Evolutionary conservation across 1,140 invertebrate genomes (phyloP).

Genomic region (Thaumatotibia leucotreta): DNA sequence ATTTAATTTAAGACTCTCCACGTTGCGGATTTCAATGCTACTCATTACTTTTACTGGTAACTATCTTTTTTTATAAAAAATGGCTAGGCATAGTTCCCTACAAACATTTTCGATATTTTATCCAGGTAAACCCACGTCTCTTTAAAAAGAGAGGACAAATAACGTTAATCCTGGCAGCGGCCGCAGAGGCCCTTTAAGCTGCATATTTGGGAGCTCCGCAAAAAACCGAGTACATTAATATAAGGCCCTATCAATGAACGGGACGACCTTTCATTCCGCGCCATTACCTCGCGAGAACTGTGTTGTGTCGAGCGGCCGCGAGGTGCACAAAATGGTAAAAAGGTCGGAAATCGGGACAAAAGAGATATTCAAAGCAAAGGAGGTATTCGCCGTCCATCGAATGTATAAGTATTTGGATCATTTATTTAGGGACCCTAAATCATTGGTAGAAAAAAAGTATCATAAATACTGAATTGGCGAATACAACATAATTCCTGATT

Average conservation of each 20-base stretch:
- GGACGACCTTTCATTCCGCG: not conserved
- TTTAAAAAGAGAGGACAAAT: not conserved
- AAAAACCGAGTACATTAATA: not conserved
- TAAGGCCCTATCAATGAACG: not conserved
- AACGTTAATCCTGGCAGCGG: not conserved
- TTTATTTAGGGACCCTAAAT: no score
- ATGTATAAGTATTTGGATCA: no score
- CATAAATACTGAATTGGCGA: no score
- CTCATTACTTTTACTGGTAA: no score
- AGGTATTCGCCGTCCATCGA: constrained; percentile 26
- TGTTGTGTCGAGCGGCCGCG: not conserved
- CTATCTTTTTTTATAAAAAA: no score
- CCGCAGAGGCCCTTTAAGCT: not conserved
- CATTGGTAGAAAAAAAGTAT: no score
- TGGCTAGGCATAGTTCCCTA: no score
- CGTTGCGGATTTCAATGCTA: no score
- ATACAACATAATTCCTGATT: no score
- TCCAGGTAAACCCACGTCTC: not conserved
- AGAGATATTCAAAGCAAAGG: not conserved
- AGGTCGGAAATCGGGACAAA: not conserved
- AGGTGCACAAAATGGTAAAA: constrained; percentile 26
- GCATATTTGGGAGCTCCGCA: not conserved
- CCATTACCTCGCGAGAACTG: not conserved
- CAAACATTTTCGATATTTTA: not conserved
- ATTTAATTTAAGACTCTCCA: no score